Evolutionary conservation across 2,113 vertebrate species (phyloP).

Genomic region (Synchiropus splendidus): DNA sequence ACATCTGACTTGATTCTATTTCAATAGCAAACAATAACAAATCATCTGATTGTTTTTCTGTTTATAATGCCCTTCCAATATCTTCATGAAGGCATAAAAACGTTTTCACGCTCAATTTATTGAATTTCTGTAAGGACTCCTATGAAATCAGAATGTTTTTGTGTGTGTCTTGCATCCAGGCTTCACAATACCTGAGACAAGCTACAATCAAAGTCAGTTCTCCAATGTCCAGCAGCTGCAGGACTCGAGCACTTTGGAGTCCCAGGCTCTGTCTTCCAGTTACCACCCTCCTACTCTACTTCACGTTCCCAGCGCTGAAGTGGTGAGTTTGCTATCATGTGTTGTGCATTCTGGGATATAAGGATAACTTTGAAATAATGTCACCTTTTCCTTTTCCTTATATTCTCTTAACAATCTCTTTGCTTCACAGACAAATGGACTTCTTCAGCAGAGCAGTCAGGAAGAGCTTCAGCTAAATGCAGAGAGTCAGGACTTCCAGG

Average conservation of each 20-base stretch:
- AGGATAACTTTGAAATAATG: background rate
- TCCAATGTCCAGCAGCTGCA: constrained; percentile 92
- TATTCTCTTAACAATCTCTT: background rate
- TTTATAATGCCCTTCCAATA: no score
- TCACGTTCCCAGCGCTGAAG: constrained; percentile 73
- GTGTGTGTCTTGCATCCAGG: constrained; percentile 50
- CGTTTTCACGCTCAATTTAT: no score
- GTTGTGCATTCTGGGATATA: background rate
- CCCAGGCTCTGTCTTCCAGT: constrained; percentile 87
- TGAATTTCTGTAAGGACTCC: no score
- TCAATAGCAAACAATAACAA: no score
- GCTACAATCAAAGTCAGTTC: constrained; percentile 77
- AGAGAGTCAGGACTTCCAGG: constrained; percentile 75
- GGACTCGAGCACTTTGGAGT: constrained; percentile 94
- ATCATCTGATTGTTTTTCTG: no score
- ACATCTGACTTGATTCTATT: no score
- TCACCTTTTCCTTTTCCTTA: background rate
- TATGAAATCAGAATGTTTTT: no score
- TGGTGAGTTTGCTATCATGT: constrained; percentile 39
- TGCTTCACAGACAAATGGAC: constrained; percentile 72
- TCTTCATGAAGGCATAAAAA: no score
- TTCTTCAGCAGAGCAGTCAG: constrained; percentile 79
- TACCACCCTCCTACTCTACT: constrained; percentile 82
- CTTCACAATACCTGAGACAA: constrained; percentile 78
- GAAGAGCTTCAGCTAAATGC: constrained; percentile 75